Evolutionary conservation across 2,888 invertebrate species (phyloP), one percentile per base, ranked within the genome.

Genomic region (Drosophila greeni): DNA sequence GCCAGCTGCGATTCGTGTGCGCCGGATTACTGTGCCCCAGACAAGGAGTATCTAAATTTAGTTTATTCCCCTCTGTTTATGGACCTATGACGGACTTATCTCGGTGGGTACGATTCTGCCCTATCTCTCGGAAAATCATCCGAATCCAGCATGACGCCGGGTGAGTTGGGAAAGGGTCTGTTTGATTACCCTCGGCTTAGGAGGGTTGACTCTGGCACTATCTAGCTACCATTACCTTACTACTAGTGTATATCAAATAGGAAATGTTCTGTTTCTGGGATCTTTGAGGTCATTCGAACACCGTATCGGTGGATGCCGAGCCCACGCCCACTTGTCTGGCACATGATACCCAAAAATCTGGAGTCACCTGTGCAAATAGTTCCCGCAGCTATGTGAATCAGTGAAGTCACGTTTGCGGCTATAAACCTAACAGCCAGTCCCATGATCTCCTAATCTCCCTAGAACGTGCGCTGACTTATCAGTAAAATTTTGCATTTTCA

Each of bases 331-430:
- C n/a, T 42, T 51, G 23, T 18, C 42, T 12, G 9, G 11, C 40
- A 33, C 24, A 40, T 58, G 58, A 40, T 52, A 16, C 16, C 43
- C 37, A 48, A 66, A 58, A 42, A 36, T 39, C 43, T 45, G 36
- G 29, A 23, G 8, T 67, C 70, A 70, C 62, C 42, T 67, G 62
- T 49, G 29, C 49, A 66, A 66, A 56, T 14, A 45, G 6, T 26
- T 18, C 11, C 6, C 5, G 11, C 5, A 1, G 23, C 18, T 24
- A 29, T 42, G 26, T 49, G 31, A 52, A 37, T 48, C 24, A 37
- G 31, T 42, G 45, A 26, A 70, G 33, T 60, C 70, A 67, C 67
- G 67, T 67, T 67, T 70, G 31, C 1, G 43, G 18, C 29, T 14
- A 37, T 53, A 45, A 36, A 49, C 6, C 11, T 3, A 31, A 7